Percentiles rank a stretch among this genome's conserved stretches.
These are phyloP conservation scores for Pseudomyrmex sp. DNA, from an alignment of 1,140 invertebrate genomes.

Conservation along the genomic window DNA sequence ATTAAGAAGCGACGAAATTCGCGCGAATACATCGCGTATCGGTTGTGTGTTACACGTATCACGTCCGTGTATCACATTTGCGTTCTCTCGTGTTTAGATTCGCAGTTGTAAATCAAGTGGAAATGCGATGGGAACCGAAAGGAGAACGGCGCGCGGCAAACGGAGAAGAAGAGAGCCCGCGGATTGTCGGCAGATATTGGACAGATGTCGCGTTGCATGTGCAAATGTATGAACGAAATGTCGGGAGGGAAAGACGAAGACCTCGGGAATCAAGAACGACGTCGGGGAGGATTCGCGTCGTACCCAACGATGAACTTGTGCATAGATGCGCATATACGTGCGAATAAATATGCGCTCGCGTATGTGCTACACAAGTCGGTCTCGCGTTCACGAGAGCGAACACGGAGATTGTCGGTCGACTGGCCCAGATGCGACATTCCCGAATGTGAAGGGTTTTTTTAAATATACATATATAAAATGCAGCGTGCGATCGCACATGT, in stretches of 20 bases:
- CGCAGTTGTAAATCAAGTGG: slow-evolving; percentile 63
- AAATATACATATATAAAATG: slow-evolving; percentile 40
- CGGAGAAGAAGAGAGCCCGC: background rate
- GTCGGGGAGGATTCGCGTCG: slow-evolving; percentile 3
- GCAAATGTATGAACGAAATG: slow-evolving; percentile 66
- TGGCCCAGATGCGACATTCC: background rate
- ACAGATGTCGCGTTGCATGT: slow-evolving; percentile 71
- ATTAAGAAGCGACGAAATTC: background rate
- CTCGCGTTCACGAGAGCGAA: background rate
- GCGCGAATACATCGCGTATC: background rate
- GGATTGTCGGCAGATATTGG: slow-evolving; percentile 62
- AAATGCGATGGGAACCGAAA: slow-evolving; percentile 1
- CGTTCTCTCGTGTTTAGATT: slow-evolving; percentile 10
- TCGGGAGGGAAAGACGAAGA: slow-evolving; percentile 29
- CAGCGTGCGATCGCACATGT: slow-evolving; percentile 12
- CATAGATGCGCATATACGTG: background rate
- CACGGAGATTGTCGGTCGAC: background rate
- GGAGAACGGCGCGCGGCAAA: background rate
- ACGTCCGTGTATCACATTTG: slow-evolving; percentile 16
- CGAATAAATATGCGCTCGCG: background rate
- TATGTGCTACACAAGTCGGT: background rate
- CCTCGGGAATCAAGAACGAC: slow-evolving; percentile 61
- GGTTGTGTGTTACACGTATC: background rate
- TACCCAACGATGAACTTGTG: background rate
- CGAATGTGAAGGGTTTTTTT: slow-evolving; percentile 36